Evolutionary conservation across 2,888 invertebrate species (phyloP), one percentile per base, ranked within the genome.

Genomic region (Acanthosepion pharaonis): DNA sequence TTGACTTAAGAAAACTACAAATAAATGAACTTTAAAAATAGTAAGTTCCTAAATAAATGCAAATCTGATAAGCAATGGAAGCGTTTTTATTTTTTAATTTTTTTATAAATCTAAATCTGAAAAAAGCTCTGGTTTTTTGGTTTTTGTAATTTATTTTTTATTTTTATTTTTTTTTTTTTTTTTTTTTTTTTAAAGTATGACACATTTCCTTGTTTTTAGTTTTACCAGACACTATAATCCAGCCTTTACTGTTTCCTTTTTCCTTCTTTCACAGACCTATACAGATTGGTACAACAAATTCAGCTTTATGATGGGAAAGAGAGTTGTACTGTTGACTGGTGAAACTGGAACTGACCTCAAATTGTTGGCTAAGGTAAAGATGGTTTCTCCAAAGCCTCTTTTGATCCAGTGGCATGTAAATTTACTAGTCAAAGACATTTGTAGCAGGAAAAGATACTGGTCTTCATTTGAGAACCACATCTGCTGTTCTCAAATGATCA

Each of bases 341-440:
- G 99, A 99, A 97, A 99, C 99, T 0, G 99, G 99, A 0, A 99
- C 99, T 0, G 99, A 99, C 98, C 98, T 99, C 96, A 99, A 99
- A 97, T 96, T 98, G n/a, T 97, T 99, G 48, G 98, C 98, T 95
- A 97, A 97, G 96, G 98, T 97, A 95, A 49, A 33, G 15, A 78
- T 78, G 15, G 11, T 78, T 33, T 11, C 11, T 78, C 28, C n/a
- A 15, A 18, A 55, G 9, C 9, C 25, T 64, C 28, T 64, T 64
- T 64, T 51, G 51, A 15, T 6, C 8, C 15, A 4, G 51, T 51
- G 15, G 8, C 8, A 51, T 51, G 8, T 51, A 11, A 15, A 11
- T 8, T 8, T 51, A 51, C 51, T 51, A 0, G 6, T 51, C 8
- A 8, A 51, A 51, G 51, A 51, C 78, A n/a, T 78, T 33, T 15